Conservation (phyloP, 2,888 invertebrate genomes). For the Girardia tigrina region DNA sequence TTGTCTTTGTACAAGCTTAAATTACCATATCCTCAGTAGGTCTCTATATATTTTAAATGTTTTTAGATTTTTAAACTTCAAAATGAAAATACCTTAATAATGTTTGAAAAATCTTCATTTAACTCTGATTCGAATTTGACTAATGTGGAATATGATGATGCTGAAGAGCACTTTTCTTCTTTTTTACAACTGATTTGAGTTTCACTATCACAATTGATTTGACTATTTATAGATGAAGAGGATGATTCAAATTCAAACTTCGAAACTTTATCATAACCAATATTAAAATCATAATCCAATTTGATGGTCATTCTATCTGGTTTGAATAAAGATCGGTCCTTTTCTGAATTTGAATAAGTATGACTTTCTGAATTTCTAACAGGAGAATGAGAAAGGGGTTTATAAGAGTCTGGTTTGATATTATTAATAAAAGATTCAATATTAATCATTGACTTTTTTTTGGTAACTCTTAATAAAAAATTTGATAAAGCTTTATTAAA, state of each 20-base stretch:
- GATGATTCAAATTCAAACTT: neutral
- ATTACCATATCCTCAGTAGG: too few relatives aligned
- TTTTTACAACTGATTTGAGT: neutral
- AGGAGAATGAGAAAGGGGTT: too few relatives aligned
- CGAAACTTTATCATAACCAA: neutral
- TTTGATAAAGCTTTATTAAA: constrained; percentile 23
- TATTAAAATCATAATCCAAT: neutral
- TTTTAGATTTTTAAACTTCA: neutral
- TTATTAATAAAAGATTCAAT: neutral
- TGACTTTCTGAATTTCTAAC: neutral
- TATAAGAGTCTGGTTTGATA: neutral
- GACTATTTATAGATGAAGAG: neutral
- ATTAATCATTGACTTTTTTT: neutral
- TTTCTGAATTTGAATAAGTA: neutral
- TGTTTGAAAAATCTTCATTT: neutral
- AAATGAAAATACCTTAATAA: neutral
- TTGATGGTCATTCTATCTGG: neutral
- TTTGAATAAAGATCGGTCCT: neutral
- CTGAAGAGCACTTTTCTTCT: neutral
- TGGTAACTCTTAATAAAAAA: neutral
- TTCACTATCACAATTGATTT: neutral
- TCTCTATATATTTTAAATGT: too few relatives aligned
- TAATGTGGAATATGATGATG: neutral
- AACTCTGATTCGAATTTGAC: neutral
- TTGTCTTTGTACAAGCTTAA: too few relatives aligned